A percentile compares a stretch with the other conserved stretches of the same genome.
These are phyloP conservation scores for Bubalus kerabau DNA, from an alignment of 2,113 vertebrate species.

Conservation along the genomic window DNA sequence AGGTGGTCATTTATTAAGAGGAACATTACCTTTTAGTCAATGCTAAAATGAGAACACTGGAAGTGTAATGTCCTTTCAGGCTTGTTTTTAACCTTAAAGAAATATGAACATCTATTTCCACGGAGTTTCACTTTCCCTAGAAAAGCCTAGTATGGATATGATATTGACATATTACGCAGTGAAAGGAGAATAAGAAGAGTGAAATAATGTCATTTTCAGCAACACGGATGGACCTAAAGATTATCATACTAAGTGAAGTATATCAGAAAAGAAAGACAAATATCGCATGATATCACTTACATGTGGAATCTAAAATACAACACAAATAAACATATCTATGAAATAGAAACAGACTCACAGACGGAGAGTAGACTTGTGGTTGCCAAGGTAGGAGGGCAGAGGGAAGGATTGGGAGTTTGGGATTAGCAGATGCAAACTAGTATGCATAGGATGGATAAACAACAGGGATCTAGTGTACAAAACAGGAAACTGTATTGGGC, in stretches of 20 bases:
- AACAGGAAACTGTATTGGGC: not conserved
- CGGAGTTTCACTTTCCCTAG: not conserved
- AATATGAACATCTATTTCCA: not conserved
- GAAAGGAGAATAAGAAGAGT: not conserved
- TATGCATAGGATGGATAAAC: not conserved
- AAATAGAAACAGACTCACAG: not conserved
- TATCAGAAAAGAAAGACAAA: not conserved
- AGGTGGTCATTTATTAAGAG: not conserved
- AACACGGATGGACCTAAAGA: not conserved
- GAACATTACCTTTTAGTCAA: not conserved
- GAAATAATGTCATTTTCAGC: not conserved
- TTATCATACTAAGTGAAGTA: not conserved
- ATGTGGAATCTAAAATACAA: not conserved
- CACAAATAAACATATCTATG: not conserved
- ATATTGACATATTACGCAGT: not conserved
- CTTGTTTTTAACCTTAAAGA: not conserved
- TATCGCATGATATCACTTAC: not conserved
- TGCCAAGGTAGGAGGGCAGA: not conserved
- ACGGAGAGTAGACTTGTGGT: not conserved
- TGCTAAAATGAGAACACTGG: not conserved
- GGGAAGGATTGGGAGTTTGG: not conserved
- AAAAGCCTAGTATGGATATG: not conserved
- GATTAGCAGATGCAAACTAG: not conserved
- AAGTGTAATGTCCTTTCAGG: not conserved
- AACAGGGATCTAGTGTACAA: not conserved